A percentile compares a stretch with the other conserved stretches of the same genome.
Conservation (phyloP, 2,797 vertebrate species). For the Characodon lateralis region DNA sequence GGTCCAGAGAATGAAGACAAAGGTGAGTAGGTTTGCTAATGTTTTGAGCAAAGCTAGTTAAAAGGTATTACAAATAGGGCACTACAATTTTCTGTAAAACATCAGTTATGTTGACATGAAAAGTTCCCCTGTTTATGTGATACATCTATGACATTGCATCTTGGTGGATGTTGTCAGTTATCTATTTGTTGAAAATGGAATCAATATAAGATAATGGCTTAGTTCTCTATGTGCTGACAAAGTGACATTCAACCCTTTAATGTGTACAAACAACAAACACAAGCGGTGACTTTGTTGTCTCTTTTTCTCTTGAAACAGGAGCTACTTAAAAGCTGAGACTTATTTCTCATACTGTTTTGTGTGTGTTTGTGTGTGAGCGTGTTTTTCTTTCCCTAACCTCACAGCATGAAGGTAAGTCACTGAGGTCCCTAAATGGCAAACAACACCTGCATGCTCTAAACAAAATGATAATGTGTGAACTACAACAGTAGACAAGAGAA, state of each 20-base stretch:
- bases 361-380: constrained; percentile 13
- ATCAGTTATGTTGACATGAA: not conserved
- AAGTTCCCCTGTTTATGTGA: not conserved
- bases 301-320: constrained; percentile 45
- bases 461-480: constrained; percentile 73
- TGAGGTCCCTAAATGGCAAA: constrained; percentile 60
- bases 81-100: not conserved
- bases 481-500: constrained; percentile 55
- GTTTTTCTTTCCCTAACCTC: constrained; percentile 30
- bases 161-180: not conserved
- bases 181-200: not conserved
- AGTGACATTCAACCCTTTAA: constrained; percentile 2
- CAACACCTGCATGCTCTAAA: constrained; percentile 58
- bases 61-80: no score
- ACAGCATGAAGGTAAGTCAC: constrained; percentile 54
- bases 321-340: constrained; percentile 8
- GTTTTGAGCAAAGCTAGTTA: no score
- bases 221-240: not conserved
- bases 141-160: not conserved
- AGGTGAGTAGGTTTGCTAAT: no score
- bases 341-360: not conserved
- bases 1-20: no score
- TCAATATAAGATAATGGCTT: not conserved
- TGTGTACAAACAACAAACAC: constrained; percentile 46
- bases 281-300: constrained; percentile 24